Percentiles rank a stretch among this genome's conserved stretches.
Evolutionary conservation across 2,888 invertebrate genomes (phyloP).

Genomic region (Himalopsyche kuldschensis): DNA sequence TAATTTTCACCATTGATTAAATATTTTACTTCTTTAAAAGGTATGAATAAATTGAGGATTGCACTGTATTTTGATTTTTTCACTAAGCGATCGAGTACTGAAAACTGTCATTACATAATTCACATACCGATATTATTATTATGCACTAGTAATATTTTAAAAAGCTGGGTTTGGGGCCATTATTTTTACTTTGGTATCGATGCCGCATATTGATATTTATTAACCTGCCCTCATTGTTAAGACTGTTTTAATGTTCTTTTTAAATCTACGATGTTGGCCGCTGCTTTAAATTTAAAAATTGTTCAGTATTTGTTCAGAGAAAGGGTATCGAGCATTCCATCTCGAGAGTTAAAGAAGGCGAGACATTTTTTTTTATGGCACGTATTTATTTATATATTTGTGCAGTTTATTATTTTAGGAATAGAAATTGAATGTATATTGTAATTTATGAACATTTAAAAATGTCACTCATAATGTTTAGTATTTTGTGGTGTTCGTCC

Average conservation of each 20-base stretch:
- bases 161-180: conserved; percentile 33
- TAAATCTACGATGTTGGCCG: background rate
- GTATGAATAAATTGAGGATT: too few species aligned
- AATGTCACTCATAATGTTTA: background rate
- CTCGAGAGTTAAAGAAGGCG: background rate
- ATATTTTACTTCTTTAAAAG: too few species aligned
- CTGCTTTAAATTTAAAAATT: conserved; percentile 3
- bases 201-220: conserved; percentile 11
- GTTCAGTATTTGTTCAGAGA: conserved; percentile 1
- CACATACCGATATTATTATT: background rate
- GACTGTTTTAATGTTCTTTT: conserved; percentile 16
- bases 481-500: background rate
- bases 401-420: background rate
- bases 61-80: too few species aligned
- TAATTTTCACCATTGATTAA: too few species aligned
- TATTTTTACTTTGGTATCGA: conserved; percentile 25
- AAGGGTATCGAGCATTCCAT: conserved; percentile 12
- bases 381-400: background rate
- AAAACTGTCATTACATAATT: background rate
- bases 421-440: background rate
- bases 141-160: conserved; percentile 1
- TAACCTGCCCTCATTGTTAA: conserved; percentile 32
- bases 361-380: background rate
- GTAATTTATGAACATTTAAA: background rate
- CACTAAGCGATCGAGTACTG: background rate